Percentiles rank a stretch among this genome's conserved stretches.
These are phyloP conservation scores for Misgurnus mizolepis DNA, from an alignment of 2,113 vertebrate genomes.

Conservation along the genomic window DNA sequence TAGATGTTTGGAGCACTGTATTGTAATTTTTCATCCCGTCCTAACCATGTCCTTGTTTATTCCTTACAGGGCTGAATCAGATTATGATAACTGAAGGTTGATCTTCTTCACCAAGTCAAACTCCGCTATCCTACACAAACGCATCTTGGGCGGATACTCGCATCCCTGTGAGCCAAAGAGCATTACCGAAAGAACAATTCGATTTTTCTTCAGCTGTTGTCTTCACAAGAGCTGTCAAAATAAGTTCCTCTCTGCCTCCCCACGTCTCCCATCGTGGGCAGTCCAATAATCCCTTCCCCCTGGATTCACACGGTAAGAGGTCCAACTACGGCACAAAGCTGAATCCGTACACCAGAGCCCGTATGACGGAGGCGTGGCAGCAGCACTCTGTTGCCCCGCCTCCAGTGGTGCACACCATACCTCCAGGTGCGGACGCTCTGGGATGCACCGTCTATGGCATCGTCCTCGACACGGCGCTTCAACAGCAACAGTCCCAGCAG, in stretches of 20 bases:
- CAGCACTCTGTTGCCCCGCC: conserved; percentile 82
- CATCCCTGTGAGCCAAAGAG: not conserved
- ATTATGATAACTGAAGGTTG: not conserved
- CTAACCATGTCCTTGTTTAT: not conserved
- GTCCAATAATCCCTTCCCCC: conserved; percentile 51
- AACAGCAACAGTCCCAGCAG: conserved; percentile 77
- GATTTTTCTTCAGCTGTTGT: conserved; percentile 37
- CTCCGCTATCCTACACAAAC: not conserved
- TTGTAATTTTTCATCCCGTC: not conserved
- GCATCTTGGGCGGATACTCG: conserved; percentile 17
- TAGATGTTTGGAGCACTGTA: not conserved
- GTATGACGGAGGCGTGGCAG: conserved; percentile 80
- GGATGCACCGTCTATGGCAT: conserved; percentile 95
- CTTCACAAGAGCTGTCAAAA: conserved; percentile 64
- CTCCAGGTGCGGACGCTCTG: conserved; percentile 80
- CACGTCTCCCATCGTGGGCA: conserved; percentile 47
- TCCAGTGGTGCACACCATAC: conserved; percentile 87
- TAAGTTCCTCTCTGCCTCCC: conserved; percentile 63
- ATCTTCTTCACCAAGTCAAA: not conserved
- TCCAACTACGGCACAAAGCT: conserved; percentile 70
- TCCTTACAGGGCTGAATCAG: not conserved
- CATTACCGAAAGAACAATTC: not conserved
- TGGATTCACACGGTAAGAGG: conserved; percentile 62
- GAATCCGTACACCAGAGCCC: conserved; percentile 75
- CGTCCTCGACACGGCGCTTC: conserved; percentile 84